These are phyloP conservation scores for Cardinalis cardinalis DNA, from an alignment of 2,113 vertebrate species.

Conservation along the genomic window DNA sequence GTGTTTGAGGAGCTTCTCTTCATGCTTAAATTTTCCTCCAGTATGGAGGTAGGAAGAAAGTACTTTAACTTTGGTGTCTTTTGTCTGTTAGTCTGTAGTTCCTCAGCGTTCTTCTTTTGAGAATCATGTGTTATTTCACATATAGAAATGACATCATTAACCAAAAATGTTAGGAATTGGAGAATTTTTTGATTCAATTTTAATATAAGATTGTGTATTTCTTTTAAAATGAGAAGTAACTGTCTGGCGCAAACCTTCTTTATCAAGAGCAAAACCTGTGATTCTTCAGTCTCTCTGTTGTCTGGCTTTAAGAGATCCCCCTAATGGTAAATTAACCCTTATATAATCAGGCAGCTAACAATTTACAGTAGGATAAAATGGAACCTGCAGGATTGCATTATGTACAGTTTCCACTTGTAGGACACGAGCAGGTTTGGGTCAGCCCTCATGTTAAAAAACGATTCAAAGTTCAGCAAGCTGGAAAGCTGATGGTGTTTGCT, in stretches of 20 bases:
- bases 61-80: background rate
- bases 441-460: background rate
- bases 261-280: background rate
- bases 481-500: conserved; percentile 33
- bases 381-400: background rate
- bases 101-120: background rate
- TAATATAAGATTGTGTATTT: background rate
- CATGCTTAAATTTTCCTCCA: background rate
- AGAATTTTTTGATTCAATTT: background rate
- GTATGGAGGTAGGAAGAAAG: background rate
- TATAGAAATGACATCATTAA: background rate
- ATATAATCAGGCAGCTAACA: background rate
- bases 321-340: background rate
- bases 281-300: background rate
- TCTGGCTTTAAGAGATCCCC: background rate
- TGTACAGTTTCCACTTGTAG: background rate
- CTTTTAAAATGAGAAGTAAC: conserved; percentile 21
- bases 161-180: background rate
- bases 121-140: background rate
- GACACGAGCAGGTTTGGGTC: background rate
- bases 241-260: background rate
- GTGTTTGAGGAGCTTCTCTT: background rate
- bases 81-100: background rate
- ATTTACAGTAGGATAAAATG: background rate
- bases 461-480: conserved; percentile 40